Base-by-base conservation (phyloP, 2,797 vertebrate genomes). In the Monodelphis domestica region DNA sequence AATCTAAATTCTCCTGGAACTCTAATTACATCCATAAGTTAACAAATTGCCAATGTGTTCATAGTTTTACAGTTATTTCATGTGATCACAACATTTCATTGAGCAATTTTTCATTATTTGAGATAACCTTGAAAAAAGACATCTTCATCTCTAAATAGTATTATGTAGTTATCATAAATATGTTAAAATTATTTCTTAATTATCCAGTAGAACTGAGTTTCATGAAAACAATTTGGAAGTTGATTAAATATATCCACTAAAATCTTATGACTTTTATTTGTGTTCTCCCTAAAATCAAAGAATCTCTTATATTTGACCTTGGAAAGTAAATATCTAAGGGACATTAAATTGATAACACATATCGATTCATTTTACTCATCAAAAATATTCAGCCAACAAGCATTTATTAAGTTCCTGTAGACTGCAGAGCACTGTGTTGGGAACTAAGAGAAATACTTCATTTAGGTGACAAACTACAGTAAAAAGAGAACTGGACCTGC, bases 131-230 rank as follows among this genome's bases (percentile, higher is more conserved):
- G 38, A 78, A 45, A 78, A n/a, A 78, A 78, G 14, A 45, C 38
- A 45, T 24, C 17, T 78, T n/a, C 78, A 78, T 78, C 38, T 78
- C 38, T 78, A 15, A 78, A 78, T 24, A 9, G 38, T 78, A 45
- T 78, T 78, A 78, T 33, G 70, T 38, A 70, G 17, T 78, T 78
- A 78, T 45, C 45, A 45, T 24, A 45, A 78, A 45, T 45, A 78
- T 45, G 45, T 78, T 78, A 78, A 78, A 78, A 78, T 78, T 78
- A 78, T 78, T 78, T 78, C 63, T 78, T 78, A 78, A 78, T 78
- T 78, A 78, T 78, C n/a, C 17, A 78, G 26, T 3, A 10, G 70
- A 78, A 78, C 70, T 38, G 45, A 45, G n/a, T 78, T 45, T 38
- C 45, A 38, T 78, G 70, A 78, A 78, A 78, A 38, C 2, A 45